A percentile compares a stretch with the other conserved stretches of the same genome.
These are phyloP conservation scores for Rutpela maculata DNA, from an alignment of 2,888 invertebrate species.

Conservation along the genomic window DNA sequence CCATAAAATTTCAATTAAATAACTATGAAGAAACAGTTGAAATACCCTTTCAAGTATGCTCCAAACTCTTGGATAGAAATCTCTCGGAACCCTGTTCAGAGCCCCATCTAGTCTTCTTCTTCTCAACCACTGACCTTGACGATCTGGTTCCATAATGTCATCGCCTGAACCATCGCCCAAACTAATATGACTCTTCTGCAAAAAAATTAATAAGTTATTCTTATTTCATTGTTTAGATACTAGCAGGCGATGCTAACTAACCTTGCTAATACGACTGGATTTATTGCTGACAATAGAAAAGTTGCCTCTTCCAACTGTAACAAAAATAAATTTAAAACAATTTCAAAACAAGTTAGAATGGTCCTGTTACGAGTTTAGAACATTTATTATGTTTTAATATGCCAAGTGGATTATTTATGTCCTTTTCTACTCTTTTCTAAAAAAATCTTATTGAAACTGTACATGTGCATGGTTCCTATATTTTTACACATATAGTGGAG, in stretches of 20 bases:
- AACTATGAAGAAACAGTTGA: background rate
- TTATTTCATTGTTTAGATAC: no score
- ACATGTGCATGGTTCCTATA: no score
- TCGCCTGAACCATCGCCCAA: slow-evolving; percentile 73
- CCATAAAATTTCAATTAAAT: no score
- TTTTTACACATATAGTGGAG: no score
- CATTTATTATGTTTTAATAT: no score
- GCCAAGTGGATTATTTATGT: no score
- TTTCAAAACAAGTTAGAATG: background rate
- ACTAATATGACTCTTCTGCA: slow-evolving; percentile 75
- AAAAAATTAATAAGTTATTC: slow-evolving; percentile 13
- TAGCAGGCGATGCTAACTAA: slow-evolving; percentile 74
- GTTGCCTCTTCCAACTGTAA: slow-evolving; percentile 87
- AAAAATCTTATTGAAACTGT: no score
- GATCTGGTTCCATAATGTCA: slow-evolving; percentile 81
- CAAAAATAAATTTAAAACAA: slow-evolving; percentile 50
- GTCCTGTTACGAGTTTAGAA: no score
- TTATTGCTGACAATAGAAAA: slow-evolving; percentile 92
- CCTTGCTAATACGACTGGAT: slow-evolving; percentile 90
- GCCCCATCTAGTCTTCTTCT: slow-evolving; percentile 96
- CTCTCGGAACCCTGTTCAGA: slow-evolving; percentile 95
- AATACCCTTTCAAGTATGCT: slow-evolving; percentile 87
- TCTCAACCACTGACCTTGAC: slow-evolving; percentile 98
- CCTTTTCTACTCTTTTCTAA: no score
- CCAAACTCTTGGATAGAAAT: slow-evolving; percentile 98